Evolutionary conservation across 2,113 vertebrate species (phyloP).

Genomic region (Diphyllodes magnificus): DNA sequence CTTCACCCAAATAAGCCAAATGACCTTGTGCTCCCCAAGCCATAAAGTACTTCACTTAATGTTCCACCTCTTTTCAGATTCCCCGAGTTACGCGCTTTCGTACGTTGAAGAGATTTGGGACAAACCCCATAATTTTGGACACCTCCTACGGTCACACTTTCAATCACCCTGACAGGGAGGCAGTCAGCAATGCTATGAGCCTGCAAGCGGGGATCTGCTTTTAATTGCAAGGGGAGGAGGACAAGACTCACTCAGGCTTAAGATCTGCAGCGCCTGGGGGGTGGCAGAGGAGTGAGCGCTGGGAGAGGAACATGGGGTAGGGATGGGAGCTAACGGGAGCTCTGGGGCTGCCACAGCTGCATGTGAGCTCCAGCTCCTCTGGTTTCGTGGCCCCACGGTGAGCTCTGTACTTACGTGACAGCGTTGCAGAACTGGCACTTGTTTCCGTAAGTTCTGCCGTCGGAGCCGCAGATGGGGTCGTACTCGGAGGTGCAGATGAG

Average conservation of each 20-base stretch:
- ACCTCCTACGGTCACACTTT: not conserved
- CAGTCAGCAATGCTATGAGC: not conserved
- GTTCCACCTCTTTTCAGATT: not conserved
- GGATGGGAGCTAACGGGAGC: not conserved
- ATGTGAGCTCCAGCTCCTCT: not conserved
- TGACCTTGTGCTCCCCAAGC: not conserved
- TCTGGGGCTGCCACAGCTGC: not conserved
- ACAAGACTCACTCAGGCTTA: not conserved
- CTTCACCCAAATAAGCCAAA: not conserved
- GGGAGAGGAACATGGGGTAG: not conserved
- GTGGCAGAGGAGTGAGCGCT: not conserved
- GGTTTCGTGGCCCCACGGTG: fast-evolving
- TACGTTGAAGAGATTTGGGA: not conserved
- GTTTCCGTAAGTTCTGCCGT: conserved; percentile 62
- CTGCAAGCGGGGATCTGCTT: not conserved
- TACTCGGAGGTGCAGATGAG: not conserved
- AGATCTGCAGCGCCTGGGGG: not conserved
- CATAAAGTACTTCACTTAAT: not conserved
- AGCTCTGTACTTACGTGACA: not conserved
- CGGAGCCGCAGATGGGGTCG: conserved; percentile 48
- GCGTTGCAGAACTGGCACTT: conserved; percentile 8
- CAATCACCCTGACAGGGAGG: not conserved
- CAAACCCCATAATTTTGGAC: not conserved
- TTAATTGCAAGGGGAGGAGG: conserved; percentile 4
- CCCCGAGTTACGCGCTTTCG: not conserved